Evolutionary conservation across 35 echinoderm and acorn worm genomes (phyloP), one percentile per base, ranked within the genome.

Genomic region (Anneissia japonica): DNA sequence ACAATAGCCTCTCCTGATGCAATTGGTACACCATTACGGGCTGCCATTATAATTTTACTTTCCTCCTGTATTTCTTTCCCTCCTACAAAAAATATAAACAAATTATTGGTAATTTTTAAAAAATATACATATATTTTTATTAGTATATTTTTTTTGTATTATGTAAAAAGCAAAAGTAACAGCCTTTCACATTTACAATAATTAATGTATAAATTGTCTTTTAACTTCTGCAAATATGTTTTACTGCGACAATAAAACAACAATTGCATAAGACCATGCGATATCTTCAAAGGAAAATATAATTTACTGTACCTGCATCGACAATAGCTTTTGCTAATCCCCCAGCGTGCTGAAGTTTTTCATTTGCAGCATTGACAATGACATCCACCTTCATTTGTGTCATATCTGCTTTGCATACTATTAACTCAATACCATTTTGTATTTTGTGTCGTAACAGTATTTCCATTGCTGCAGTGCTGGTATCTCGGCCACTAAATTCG

Each of bases 361-460:
- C 38, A 31, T 84, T 90, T 77, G 88, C 81, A 46, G 81, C 81
- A 90, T 90, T 90, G 4, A 90, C 88, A 79, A 90, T 90, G 39
- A 39, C 81, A 55, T 90, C 88, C 0, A 90, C 88, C 4, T 34
- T 19, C 51, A 84, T 74, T 38, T 74, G 77, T 0, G 88, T 90
- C 81, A 90, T 55, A 76, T 90, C 88, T 30, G 81, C 88, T 37
- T 90, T 84, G 14, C 82, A 76, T 34, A 90, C 88, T 2, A 83
- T 46, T 11, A 90, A 34, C 4, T 35, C 34, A 40, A 37, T 19
- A 0, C 82, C 74, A 31, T 74, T 31, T 31, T 30, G 12, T 26
- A 77, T 14, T 19, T 29, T 90, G 23, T 77, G 37, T 30, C 32
- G 72, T 16, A 35, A 37, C 1, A 89, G 87, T 38, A 39, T 30